phyloP scores from a whole-genome alignment of 2,113 vertebrate species.

The Perognathus longimembris region DNA sequence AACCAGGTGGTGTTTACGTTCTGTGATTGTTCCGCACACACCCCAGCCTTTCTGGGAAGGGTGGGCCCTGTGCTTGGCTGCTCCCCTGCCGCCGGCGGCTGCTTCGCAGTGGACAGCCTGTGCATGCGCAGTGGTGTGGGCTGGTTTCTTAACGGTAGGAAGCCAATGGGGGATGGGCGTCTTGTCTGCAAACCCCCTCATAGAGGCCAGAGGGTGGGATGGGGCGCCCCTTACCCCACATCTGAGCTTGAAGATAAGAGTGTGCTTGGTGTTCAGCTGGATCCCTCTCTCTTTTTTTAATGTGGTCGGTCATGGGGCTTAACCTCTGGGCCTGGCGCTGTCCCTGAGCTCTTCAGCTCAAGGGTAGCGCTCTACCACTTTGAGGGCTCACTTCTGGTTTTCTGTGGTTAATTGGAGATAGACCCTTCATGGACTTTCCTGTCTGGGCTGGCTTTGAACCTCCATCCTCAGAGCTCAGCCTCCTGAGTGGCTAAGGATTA shows the following conservation, averaged over 20 bases:
- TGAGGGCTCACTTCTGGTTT: no score
- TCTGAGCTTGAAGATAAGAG: not conserved
- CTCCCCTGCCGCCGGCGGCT: not conserved
- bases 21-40: fast-evolving
- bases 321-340: no score
- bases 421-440: no score
- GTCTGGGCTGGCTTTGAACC: no score
- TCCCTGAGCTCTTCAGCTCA: no score
- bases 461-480: no score
- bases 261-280: fast-evolving
- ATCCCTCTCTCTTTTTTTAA: no score
- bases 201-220: not conserved
- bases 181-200: not conserved
- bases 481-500: no score
- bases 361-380: no score
- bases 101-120: not conserved
- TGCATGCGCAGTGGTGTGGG: fast-evolving
- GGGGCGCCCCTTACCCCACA: not conserved
- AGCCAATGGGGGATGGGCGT: fast-evolving
- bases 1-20: not conserved
- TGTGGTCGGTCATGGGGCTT: no score
- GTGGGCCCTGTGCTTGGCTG: fast-evolving
- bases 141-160: not conserved
- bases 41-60: fast-evolving
- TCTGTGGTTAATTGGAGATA: no score